Evolutionary conservation across 2,113 vertebrate genomes (phyloP), one percentile per base, ranked within the genome.

Genomic region (Amphiprion percula): DNA sequence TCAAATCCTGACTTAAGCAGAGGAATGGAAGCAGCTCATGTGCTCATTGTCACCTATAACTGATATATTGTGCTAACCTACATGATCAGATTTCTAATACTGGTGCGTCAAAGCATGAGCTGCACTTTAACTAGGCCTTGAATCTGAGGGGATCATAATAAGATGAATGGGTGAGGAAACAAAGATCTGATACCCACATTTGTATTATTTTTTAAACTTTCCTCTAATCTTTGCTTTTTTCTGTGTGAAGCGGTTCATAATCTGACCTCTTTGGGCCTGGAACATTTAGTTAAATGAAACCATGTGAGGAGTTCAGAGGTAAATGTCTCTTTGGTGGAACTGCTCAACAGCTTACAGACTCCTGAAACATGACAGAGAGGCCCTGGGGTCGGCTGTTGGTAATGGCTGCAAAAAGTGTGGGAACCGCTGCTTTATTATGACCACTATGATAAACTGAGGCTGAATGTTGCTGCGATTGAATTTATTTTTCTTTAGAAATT

Each of bases 291-390:
- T 60, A 76, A 76, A 17, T 50, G 74, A 76, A 50, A 60, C 28
- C 74, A 77, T 77, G 16, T 68, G 74, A 68, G 47, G 59, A 28
- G n/a, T 62, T 14, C 9, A 23, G 53, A 55, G 23, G 53, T 23
- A 64, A 64, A 63, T 12, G 16, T 44, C 26, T 63, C 23, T 64
- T 28, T 33, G 61, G 60, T 74, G 71, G 62, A 55, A 23, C 19
- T 3, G 19, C 26, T 30, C 24, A 64, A n/a, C 49, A 53, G 53
- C 47, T 62, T 33, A 55, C 4, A 24, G 47, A 53, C 39, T 6
- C 63, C 47, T 73, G 59, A 63, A 73, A 73, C 59, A n/a, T 6
- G 49, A 73, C 46, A 52, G 16, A 19, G 49, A 16, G 17, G 17
- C n/a, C 49, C 41, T 19, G 7, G 19, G 16, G 19, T 9, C 19